A percentile compares a stretch with the other conserved stretches of the same genome.
phyloP scores from a whole-genome alignment of 2,113 vertebrate genomes.

The Sisor rabdophorus region DNA sequence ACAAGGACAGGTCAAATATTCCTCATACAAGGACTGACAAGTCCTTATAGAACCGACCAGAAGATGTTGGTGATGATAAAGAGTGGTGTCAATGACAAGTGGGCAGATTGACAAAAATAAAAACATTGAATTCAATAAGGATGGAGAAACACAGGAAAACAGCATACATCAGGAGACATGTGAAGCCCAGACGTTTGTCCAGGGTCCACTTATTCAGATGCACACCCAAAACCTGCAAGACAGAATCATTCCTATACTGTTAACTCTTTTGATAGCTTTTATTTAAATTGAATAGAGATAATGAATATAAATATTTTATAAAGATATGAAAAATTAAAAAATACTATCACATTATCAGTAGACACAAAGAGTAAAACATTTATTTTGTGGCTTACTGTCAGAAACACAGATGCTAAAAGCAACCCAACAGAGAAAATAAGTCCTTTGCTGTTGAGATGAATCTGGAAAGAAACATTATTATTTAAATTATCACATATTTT shows the following conservation, averaged over 20 bases:
- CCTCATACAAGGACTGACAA: conserved; percentile 31
- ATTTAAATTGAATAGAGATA: background rate
- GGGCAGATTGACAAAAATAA: conserved; percentile 97
- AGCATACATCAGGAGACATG: conserved; percentile 86
- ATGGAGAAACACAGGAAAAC: conserved; percentile 98
- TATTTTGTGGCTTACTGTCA: conserved; percentile 79
- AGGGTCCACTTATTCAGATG: conserved; percentile 95
- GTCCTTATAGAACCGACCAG: conserved; percentile 33
- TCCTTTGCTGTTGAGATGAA: conserved; percentile 92
- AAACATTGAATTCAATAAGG: conserved; percentile 98
- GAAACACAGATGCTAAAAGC: conserved; percentile 89
- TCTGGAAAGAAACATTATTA: conserved; percentile 67
- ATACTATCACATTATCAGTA: background rate
- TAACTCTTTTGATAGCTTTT: background rate
- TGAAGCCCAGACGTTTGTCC: conserved; percentile 85
- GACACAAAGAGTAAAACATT: background rate
- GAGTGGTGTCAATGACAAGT: conserved; percentile 72
- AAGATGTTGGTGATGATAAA: conserved; percentile 11
- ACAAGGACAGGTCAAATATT: conserved; percentile 29
- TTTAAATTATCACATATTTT: background rate
- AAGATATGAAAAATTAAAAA: too few species aligned
- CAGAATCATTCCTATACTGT: background rate
- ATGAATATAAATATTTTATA: conserved; percentile 1
- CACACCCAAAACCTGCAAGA: conserved; percentile 83
- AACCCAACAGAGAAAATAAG: conserved; percentile 95